Percentiles rank a stretch among this genome's conserved stretches.
Conservation (phyloP, 2,797 vertebrate species). For the Knipowitschia caucasica region DNA sequence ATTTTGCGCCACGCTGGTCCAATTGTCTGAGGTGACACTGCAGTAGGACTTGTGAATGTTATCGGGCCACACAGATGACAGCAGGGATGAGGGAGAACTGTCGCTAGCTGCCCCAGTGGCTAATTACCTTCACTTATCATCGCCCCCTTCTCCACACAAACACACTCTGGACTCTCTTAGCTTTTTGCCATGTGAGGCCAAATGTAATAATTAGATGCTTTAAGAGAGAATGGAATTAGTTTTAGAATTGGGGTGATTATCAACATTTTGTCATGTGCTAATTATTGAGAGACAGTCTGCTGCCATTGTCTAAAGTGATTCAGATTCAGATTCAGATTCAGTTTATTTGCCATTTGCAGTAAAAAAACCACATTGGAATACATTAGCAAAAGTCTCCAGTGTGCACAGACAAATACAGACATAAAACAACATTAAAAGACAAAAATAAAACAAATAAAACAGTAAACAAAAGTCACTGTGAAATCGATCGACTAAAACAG, state of each 20-base stretch:
- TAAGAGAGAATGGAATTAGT: too few species aligned
- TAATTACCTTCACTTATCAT: constrained; percentile 57
- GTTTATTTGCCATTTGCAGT: too few species aligned
- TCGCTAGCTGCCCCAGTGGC: constrained; percentile 50
- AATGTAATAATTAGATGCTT: background rate
- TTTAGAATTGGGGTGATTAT: background rate
- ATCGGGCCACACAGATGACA: constrained; percentile 66
- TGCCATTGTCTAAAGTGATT: too few species aligned
- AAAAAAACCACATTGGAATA: too few species aligned
- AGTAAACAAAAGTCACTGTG: too few species aligned
- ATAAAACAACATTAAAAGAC: too few species aligned
- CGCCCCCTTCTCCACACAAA: constrained; percentile 19
- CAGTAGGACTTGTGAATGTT: constrained; percentile 64
- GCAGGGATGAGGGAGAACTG: constrained; percentile 58
- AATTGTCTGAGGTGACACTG: constrained; percentile 39
- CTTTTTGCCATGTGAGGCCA: background rate
- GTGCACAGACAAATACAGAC: too few species aligned
- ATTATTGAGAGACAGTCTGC: background rate
- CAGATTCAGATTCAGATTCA: too few species aligned
- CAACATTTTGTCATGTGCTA: background rate
- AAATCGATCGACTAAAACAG: too few species aligned
- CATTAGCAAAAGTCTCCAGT: too few species aligned
- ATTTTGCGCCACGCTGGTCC: constrained; percentile 17
- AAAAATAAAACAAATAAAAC: too few species aligned
- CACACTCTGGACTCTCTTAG: constrained; percentile 22